A percentile compares a stretch with the other conserved stretches of the same genome.
These are phyloP conservation scores for Mamestra brassicae DNA, from an alignment of 2,888 invertebrate species.

Conservation along the genomic window DNA sequence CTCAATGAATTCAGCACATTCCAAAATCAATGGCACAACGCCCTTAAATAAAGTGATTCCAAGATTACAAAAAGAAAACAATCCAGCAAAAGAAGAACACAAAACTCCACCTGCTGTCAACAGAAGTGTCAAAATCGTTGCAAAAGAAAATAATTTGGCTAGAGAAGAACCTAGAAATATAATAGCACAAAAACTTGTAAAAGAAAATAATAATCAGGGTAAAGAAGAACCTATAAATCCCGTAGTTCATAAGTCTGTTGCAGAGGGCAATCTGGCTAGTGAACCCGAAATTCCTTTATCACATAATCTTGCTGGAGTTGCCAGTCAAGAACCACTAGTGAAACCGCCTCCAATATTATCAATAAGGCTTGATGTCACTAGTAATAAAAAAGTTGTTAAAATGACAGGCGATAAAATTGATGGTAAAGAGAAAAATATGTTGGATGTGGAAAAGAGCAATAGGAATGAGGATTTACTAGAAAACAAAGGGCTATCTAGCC, in stretches of 20 bases:
- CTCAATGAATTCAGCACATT: slow-evolving; percentile 79
- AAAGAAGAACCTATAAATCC: slow-evolving; percentile 71
- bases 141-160: slow-evolving; percentile 83
- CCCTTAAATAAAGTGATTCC: slow-evolving; percentile 65
- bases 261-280: slow-evolving; percentile 69
- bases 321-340: slow-evolving; percentile 20
- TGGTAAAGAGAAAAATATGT: slow-evolving; percentile 42
- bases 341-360: slow-evolving; percentile 72
- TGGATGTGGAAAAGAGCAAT: slow-evolving; percentile 24
- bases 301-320: neutral
- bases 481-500: slow-evolving; percentile 48
- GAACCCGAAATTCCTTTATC: slow-evolving; percentile 69
- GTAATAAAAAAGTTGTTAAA: slow-evolving; percentile 80
- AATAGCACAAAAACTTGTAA: slow-evolving; percentile 69
- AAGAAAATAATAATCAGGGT: slow-evolving; percentile 81
- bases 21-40: slow-evolving; percentile 73
- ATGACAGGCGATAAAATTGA: slow-evolving; percentile 69
- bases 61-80: slow-evolving; percentile 85
- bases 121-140: slow-evolving; percentile 46
- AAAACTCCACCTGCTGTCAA: slow-evolving; percentile 25
- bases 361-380: slow-evolving; percentile 78
- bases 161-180: slow-evolving; percentile 71
- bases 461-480: slow-evolving; percentile 45
- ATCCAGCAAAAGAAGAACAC: slow-evolving; percentile 76
- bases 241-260: slow-evolving; percentile 74